Base-by-base conservation (phyloP, 2,888 invertebrate species). In the Myopa testacea region DNA sequence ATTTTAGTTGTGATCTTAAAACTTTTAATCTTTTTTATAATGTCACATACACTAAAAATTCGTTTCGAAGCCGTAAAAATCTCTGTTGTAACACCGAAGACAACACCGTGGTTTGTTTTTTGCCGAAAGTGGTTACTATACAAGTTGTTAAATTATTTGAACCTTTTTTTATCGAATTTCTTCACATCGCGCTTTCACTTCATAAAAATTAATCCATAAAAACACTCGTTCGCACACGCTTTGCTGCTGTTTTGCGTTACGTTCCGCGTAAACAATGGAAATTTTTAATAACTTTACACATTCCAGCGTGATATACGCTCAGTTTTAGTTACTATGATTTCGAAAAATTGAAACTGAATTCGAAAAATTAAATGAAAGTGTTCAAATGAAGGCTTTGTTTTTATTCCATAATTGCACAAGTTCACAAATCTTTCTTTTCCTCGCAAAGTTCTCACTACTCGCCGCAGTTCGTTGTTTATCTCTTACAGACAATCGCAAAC, bases 401-500 rank as follows among this genome's bases (percentile, higher is more conserved):
- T 26, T 26, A 58, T 58, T 58, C 5, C 6, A 58, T 12, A 58
- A 16, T 67, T 14, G 10, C 34, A 40, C 38, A n/a, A 5, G 37
- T n/a, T 40, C 12, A 37, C 14, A 14, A 26, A 7, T 38, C 38
- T n/a, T 67, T 67, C 19, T 38, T 67, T 34, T 67, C 16, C 26
- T 45, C 16, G 16, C 8, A 40, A 10, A 4, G n/a, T 50, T 50
- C 26, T 40, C 68, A 40, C 19, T 40, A n/a, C 14, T 19, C 3
- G 2, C 60, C 26, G 62, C 5, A 5, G 3, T 63, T 19, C 34
- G 10, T 63, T n/a, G 19, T 63, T 34, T 63, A 34, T 1, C 26
- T 1, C 70, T 62, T 76, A 78, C 58, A n/a, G 73, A 45, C 79
- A 55, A 75, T 75, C 70, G 75, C 78, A 76, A 76, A 79, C 79